A percentile compares a stretch with the other conserved stretches of the same genome.
phyloP scores from a whole-genome alignment of 1,140 invertebrate genomes.

The Carcinoscorpius rotundicauda region DNA sequence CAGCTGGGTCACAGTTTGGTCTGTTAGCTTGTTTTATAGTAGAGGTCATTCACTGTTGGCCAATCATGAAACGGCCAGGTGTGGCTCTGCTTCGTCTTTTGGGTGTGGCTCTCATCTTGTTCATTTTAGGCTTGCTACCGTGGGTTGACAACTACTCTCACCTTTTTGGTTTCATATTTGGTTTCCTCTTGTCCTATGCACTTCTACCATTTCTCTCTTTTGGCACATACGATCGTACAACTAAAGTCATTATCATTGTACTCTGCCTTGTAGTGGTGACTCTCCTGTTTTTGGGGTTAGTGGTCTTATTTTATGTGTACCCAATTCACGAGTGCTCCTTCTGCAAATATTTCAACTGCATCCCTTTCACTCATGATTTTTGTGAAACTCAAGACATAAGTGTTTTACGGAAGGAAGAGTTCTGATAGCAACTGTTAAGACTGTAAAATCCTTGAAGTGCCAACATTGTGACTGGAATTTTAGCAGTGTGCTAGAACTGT shows the following conservation, averaged over 20 bases:
- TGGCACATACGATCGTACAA: constrained; percentile 59
- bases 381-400: constrained; percentile 87
- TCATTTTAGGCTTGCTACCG: constrained; percentile 77
- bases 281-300: constrained; percentile 59
- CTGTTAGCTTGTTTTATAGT: constrained; percentile 81
- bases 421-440: too few species aligned
- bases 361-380: constrained; percentile 78
- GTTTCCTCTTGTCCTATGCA: constrained; percentile 79
- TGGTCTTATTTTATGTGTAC: constrained; percentile 74
- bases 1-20: constrained; percentile 85
- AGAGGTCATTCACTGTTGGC: constrained; percentile 77
- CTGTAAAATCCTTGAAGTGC: too few species aligned
- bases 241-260: constrained; percentile 67
- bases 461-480: too few species aligned
- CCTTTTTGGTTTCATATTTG: constrained; percentile 77
- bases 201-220: constrained; percentile 79
- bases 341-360: constrained; percentile 84
- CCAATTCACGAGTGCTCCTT: constrained; percentile 78
- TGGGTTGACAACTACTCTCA: constrained; percentile 98
- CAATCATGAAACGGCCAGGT: constrained; percentile 62
- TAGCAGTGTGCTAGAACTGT: too few species aligned
- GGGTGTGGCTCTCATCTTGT: constrained; percentile 57
- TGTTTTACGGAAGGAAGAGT: constrained; percentile 41
- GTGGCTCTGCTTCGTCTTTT: constrained; percentile 62
- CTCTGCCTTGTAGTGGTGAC: constrained; percentile 58